phyloP scores from a whole-genome alignment of 2,888 invertebrate genomes.

The Pheosia tremula region DNA sequence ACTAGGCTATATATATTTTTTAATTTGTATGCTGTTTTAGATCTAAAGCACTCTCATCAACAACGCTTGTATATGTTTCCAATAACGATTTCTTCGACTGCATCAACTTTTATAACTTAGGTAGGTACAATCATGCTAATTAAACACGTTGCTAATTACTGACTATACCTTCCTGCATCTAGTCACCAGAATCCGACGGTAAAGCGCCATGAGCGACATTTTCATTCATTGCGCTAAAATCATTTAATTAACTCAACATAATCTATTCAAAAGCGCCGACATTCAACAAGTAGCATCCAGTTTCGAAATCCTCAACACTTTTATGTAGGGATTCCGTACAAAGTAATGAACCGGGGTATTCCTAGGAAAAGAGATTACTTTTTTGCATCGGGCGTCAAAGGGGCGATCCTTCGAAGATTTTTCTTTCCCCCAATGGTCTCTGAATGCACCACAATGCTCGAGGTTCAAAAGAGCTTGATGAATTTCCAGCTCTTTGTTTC shows the following conservation, averaged over 20 bases:
- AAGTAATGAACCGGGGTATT: slow-evolving; percentile 74
- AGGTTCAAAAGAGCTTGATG: slow-evolving; percentile 83
- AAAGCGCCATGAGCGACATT: slow-evolving; percentile 34
- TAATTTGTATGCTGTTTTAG: no score
- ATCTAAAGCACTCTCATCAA: no score
- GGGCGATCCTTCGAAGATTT: slow-evolving; percentile 76
- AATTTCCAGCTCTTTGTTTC: slow-evolving; percentile 81
- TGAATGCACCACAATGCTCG: slow-evolving; percentile 76
- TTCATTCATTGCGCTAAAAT: slow-evolving; percentile 52
- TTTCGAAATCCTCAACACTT: slow-evolving; percentile 66
- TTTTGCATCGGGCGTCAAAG: slow-evolving; percentile 77
- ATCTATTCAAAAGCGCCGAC: slow-evolving; percentile 67
- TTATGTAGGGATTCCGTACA: slow-evolving; percentile 57
- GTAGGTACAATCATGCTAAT: background rate
- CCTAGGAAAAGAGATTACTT: slow-evolving; percentile 65
- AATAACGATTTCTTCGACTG: no score
- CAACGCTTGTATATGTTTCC: no score
- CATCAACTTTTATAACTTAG: no score
- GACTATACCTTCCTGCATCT: background rate
- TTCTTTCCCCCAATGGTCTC: slow-evolving; percentile 75
- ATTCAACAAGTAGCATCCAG: slow-evolving; percentile 72
- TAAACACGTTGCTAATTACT: background rate
- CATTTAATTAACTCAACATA: slow-evolving; percentile 66
- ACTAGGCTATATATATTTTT: no score
- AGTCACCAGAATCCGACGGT: slow-evolving; percentile 18